Base-by-base conservation (phyloP, 92 coral and sea anemone genomes). In the Zoanthus sansibaricus region DNA sequence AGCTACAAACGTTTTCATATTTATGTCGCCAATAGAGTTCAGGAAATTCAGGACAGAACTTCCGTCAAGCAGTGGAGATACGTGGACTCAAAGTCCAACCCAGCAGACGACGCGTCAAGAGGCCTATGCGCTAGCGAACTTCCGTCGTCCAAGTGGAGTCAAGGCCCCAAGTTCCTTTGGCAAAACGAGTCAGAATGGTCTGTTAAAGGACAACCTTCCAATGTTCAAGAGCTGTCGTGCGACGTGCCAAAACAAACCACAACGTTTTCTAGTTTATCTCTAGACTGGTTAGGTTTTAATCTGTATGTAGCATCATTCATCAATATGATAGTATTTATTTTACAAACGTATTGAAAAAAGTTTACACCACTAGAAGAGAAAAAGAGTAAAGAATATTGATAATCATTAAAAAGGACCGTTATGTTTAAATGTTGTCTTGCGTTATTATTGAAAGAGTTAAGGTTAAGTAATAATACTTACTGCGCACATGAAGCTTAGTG, bases 21-120 rank as follows among this genome's bases (percentile, higher is more conserved):
- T 33, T 82, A 64, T 32, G 87, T 83, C 1, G 78, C 87, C 32
- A 83, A 83, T 68, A 45, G 87, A 21, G 70, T 71, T 11, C 87
- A 83, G 16, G 55, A 83, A 25, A 71, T 83, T 17, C 78, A 30
- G 10, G 70, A 71, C n/a, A 11, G 5, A 12, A 71, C 71, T 1
- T 42, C 87, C 0, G 69, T 74, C 1, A 30, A 51, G 9, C 87
- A 83, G 21, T 83, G 79, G 87, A 71, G 54, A 71, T 83, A 83
- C 49, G 71, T 83, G 5, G 71, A 83, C 31, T 71, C 87, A 18
- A 46, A 11, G 33, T 48, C 31, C 47, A 83, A 72, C 18, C 72
- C 87, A 37, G 42, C 42, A 37, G 42, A 37, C 42, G 42, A 37
- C 42, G 42, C 42, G 42, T 37, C 42, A 37, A 76, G 87, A 15